Percentiles rank a stretch among this genome's conserved stretches.
Conservation (phyloP, 1,140 invertebrate genomes). For the Zaprionus inermis region DNA sequence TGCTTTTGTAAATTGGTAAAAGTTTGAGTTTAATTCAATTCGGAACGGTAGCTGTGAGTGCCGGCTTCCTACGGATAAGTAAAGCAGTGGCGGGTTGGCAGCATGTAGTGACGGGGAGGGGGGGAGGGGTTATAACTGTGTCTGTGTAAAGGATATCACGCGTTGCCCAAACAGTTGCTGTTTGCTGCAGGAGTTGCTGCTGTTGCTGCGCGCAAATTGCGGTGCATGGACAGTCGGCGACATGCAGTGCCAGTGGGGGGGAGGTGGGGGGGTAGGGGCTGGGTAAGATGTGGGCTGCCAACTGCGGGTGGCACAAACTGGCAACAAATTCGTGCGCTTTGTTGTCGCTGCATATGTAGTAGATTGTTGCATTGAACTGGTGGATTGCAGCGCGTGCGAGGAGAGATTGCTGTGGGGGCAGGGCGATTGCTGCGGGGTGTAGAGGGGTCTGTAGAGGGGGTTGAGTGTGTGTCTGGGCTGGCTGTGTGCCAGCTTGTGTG, state of each 20-base stretch:
- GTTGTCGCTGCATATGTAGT: conserved; percentile 60
- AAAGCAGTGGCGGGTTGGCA: conserved; percentile 39
- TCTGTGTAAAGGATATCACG: conserved; percentile 77
- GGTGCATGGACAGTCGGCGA: conserved; percentile 70
- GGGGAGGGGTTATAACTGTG: conserved; percentile 17
- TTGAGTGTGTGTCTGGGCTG: conserved; percentile 5
- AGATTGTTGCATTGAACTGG: conserved; percentile 39
- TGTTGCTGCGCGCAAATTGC: conserved; percentile 68
- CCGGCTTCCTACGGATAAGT: conserved; percentile 79
- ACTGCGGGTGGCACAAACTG: conserved; percentile 52
- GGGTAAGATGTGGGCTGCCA: neutral
- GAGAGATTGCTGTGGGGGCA: neutral
- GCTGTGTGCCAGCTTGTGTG: neutral
- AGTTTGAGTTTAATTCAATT: conserved; percentile 84
- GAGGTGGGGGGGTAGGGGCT: neutral
- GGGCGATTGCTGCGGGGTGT: neutral
- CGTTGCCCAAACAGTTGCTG: conserved; percentile 48
- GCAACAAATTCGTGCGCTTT: conserved; percentile 66
- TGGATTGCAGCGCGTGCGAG: conserved; percentile 11
- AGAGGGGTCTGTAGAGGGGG: too few species aligned
- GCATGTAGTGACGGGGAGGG: neutral
- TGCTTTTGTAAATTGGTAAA: conserved; percentile 83
- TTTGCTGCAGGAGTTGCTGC: conserved; percentile 19
- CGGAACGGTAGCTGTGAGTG: conserved; percentile 83
- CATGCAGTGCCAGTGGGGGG: conserved; percentile 11